These are phyloP conservation scores for Tadarida brasiliensis DNA, from an alignment of 2,797 vertebrate species.

Conservation along the genomic window DNA sequence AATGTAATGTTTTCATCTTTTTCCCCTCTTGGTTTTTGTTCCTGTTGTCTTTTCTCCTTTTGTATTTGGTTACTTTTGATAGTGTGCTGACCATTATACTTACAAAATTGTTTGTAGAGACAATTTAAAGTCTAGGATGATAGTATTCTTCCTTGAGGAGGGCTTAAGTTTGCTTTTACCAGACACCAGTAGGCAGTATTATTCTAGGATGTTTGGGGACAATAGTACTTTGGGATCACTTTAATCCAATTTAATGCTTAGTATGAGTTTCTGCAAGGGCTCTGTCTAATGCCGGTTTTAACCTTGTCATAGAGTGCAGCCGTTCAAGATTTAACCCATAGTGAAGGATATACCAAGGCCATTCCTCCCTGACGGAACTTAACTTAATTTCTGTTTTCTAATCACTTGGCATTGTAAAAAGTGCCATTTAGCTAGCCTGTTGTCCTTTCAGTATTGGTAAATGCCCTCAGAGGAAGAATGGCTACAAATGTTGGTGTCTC, in stretches of 20 bases:
- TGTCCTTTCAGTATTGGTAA: background rate
- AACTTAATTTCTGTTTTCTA: conserved; percentile 12
- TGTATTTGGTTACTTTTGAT: conserved; percentile 49
- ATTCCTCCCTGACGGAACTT: background rate
- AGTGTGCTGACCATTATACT: background rate
- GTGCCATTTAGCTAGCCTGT: background rate
- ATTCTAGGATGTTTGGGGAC: background rate
- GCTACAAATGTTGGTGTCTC: background rate
- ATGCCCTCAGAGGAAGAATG: background rate
- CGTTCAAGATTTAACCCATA: background rate
- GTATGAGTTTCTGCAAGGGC: background rate
- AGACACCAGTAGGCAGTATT: background rate
- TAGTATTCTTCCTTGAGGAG: background rate
- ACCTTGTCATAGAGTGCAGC: background rate
- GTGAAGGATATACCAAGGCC: background rate
- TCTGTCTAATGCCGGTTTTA: background rate
- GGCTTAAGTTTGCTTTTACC: conserved; percentile 37
- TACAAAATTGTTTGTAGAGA: conserved; percentile 44
- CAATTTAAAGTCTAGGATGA: background rate
- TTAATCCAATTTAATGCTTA: background rate
- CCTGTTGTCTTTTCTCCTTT: background rate
- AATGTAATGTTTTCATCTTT: background rate
- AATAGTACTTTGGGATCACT: background rate
- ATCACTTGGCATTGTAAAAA: conserved; percentile 8
- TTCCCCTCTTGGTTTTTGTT: background rate